These are phyloP conservation scores for Papilio gigon DNA, from an alignment of 2,888 invertebrate species.

Conservation along the genomic window DNA sequence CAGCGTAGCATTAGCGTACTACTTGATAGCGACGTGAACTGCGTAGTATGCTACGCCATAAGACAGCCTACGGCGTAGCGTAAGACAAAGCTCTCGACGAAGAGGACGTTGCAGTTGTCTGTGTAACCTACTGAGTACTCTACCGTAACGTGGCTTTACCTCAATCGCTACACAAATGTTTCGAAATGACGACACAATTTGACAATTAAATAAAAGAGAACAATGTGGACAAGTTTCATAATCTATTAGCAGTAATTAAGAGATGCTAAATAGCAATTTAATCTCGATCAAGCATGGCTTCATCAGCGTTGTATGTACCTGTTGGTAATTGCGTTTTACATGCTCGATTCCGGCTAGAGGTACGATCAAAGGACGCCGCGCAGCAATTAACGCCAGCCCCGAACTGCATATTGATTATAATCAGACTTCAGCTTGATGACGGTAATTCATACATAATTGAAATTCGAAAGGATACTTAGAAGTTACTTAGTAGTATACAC, in stretches of 20 bases:
- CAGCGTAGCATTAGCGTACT: too few species aligned
- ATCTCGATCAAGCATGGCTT: conserved; percentile 31
- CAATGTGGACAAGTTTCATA: too few species aligned
- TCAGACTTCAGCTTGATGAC: neutral
- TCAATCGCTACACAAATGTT: too few species aligned
- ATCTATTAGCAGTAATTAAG: too few species aligned
- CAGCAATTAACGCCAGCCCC: conserved; percentile 36
- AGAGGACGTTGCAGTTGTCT: too few species aligned
- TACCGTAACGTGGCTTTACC: too few species aligned
- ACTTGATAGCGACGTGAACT: too few species aligned
- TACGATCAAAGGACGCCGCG: conserved; percentile 34
- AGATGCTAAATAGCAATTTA: conserved; percentile 26
- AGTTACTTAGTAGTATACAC: neutral
- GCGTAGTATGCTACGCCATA: too few species aligned
- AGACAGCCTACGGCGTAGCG: too few species aligned
- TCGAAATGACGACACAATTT: neutral
- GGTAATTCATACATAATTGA: neutral
- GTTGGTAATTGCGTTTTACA: conserved; percentile 36
- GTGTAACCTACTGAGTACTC: too few species aligned
- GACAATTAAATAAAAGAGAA: neutral
- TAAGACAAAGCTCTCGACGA: too few species aligned
- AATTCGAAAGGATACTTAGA: neutral
- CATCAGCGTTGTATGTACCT: conserved; percentile 30
- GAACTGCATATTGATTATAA: conserved; percentile 36
- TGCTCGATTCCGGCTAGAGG: conserved; percentile 34